Conservation (phyloP, 2,113 vertebrate genomes). For the Himantopus leucocephalus region DNA sequence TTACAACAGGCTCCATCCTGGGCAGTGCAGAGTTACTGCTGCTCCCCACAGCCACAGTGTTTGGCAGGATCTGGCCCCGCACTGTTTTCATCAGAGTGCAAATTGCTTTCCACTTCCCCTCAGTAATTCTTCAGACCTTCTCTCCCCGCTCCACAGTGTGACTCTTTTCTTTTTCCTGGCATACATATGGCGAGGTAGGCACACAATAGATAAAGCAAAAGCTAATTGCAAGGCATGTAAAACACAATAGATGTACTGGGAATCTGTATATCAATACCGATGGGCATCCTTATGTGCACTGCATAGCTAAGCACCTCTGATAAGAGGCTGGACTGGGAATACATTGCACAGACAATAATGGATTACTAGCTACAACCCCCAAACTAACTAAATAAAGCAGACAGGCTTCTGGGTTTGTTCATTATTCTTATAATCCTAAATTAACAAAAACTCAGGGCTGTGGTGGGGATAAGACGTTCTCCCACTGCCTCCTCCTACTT, state of each 20-base stretch:
- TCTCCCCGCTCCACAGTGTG: not conserved
- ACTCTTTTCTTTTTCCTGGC: not conserved
- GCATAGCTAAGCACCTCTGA: constrained; percentile 1
- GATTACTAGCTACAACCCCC: not conserved
- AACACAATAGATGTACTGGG: not conserved
- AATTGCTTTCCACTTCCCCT: not conserved
- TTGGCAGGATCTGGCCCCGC: not conserved
- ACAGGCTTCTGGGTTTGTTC: not conserved
- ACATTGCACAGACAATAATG: not conserved
- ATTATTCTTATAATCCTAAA: constrained; percentile 23
- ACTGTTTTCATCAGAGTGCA: not conserved
- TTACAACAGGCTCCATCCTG: not conserved
- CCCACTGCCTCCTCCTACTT: not conserved
- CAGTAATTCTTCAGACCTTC: not conserved
- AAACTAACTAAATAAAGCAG: constrained; percentile 34
- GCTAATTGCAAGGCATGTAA: not conserved
- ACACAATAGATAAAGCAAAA: not conserved
- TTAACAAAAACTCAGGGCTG: constrained; percentile 14
- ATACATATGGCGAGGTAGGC: not conserved
- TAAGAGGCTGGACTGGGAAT: not conserved
- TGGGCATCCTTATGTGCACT: not conserved
- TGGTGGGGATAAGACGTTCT: not conserved
- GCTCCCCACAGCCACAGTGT: not conserved
- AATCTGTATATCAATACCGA: not conserved
- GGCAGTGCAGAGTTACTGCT: not conserved